These are phyloP conservation scores for Musca domestica DNA, from an alignment of 1,140 invertebrate genomes.

Conservation along the genomic window DNA sequence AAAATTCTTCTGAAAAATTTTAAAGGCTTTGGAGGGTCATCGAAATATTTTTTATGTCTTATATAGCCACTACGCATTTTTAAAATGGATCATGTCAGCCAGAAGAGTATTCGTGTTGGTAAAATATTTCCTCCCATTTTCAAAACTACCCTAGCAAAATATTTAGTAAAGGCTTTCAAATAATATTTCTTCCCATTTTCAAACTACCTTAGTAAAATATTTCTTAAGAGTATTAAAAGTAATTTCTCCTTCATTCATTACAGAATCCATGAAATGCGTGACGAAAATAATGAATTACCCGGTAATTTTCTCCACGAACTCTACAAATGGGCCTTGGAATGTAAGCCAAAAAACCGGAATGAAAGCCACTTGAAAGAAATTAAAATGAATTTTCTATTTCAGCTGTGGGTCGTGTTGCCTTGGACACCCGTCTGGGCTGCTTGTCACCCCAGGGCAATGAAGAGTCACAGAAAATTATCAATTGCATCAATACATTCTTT, in stretches of 20 bases:
- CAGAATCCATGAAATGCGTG: slow-evolving; percentile 68
- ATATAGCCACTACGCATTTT: too few relatives aligned
- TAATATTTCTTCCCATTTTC: too few relatives aligned
- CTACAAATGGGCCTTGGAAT: slow-evolving; percentile 86
- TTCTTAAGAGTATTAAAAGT: too few relatives aligned
- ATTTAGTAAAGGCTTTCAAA: too few relatives aligned
- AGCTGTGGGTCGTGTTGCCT: slow-evolving; percentile 78
- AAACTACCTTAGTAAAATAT: too few relatives aligned
- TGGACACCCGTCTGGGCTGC: slow-evolving; percentile 77
- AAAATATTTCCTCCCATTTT: too few relatives aligned
- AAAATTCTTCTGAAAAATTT: too few relatives aligned
- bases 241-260: slow-evolving; percentile 16
- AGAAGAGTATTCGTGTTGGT: too few relatives aligned
- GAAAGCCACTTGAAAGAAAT: background rate
- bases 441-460: slow-evolving; percentile 62
- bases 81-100: too few relatives aligned
- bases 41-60: too few relatives aligned
- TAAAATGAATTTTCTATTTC: slow-evolving; percentile 22
- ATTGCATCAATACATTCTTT: slow-evolving; percentile 77
- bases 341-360: slow-evolving; percentile 60
- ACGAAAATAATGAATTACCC: slow-evolving; percentile 68
- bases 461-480: slow-evolving; percentile 73
- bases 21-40: too few relatives aligned
- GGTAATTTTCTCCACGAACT: slow-evolving; percentile 77
- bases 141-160: too few relatives aligned